A percentile compares a stretch with the other conserved stretches of the same genome.
Evolutionary conservation across 2,797 vertebrate genomes (phyloP).

Genomic region (Heterohyrax brucei): DNA sequence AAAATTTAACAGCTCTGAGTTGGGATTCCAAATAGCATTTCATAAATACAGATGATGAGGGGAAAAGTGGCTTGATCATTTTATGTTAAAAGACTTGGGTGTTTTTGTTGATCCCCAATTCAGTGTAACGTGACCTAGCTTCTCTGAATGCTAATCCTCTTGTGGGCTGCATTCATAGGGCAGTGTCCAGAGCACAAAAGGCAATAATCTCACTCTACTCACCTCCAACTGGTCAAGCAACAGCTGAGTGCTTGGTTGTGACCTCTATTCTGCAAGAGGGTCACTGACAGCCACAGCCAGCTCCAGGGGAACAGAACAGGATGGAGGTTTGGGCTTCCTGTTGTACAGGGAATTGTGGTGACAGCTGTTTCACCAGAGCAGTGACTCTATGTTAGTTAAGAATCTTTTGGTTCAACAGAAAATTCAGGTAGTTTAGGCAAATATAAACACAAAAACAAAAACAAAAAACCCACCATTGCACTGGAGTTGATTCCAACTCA

Average conservation of each 20-base stretch:
- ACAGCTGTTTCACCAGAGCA: not conserved
- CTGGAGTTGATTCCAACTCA: too few relatives aligned
- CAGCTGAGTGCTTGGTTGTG: constrained; percentile 15
- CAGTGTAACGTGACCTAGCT: constrained; percentile 44
- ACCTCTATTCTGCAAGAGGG: not conserved
- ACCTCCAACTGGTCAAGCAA: constrained; percentile 27
- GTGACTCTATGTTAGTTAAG: not conserved
- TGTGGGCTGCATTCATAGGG: constrained; percentile 35
- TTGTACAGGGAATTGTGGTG: not conserved
- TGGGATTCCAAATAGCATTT: constrained; percentile 1
- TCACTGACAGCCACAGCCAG: not conserved
- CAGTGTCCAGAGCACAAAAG: constrained; percentile 47
- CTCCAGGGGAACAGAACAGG: not conserved
- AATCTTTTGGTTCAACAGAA: not conserved
- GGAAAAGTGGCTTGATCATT: not conserved
- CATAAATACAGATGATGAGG: constrained; percentile 24
- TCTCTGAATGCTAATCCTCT: constrained; percentile 51
- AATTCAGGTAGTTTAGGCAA: constrained; percentile 29
- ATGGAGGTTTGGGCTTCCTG: not conserved
- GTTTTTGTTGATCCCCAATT: constrained; percentile 26
- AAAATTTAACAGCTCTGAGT: constrained; percentile 32
- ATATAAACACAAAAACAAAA: not conserved
- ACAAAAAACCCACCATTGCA: too few relatives aligned
- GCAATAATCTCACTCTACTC: constrained; percentile 30
- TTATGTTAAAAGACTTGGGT: constrained; percentile 3